A percentile compares a stretch with the other conserved stretches of the same genome.
Evolutionary conservation across 2,113 vertebrate species (phyloP).

Genomic region (Gavia stellata): DNA sequence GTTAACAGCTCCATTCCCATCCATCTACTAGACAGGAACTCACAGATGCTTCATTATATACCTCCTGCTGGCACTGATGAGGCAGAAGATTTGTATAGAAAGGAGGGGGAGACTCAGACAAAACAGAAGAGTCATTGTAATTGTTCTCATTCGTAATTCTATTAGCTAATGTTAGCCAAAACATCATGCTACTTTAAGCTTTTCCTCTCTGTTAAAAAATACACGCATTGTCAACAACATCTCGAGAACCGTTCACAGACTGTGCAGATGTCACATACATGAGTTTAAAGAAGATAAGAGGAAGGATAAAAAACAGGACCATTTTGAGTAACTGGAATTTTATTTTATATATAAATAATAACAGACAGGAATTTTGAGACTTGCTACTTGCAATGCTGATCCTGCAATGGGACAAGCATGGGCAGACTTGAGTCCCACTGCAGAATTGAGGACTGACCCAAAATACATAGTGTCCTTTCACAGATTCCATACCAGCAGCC

Average conservation of each 20-base stretch:
- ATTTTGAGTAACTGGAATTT: conserved; percentile 53
- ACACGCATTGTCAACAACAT: not conserved
- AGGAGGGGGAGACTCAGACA: not conserved
- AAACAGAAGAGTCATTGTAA: conserved; percentile 46
- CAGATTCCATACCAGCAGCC: conserved; percentile 15
- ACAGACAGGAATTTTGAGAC: conserved; percentile 50
- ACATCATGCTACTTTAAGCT: not conserved
- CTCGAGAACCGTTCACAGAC: not conserved
- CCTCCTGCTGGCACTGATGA: conserved; percentile 47
- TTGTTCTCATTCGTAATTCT: not conserved
- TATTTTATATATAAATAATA: conserved; percentile 74
- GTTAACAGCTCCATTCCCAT: conserved; percentile 42
- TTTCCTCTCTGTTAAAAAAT: not conserved
- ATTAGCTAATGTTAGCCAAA: conserved; percentile 13
- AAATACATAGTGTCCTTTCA: conserved; percentile 1
- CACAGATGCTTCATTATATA: conserved; percentile 55
- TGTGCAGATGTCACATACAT: not conserved
- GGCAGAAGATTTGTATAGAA: conserved; percentile 28
- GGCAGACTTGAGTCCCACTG: not conserved
- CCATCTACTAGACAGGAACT: conserved; percentile 24
- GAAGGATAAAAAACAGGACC: not conserved
- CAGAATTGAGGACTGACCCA: conserved; percentile 6
- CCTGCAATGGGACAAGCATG: not conserved
- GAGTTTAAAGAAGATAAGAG: not conserved
- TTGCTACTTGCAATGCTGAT: conserved; percentile 29